Evolutionary conservation across 2,113 vertebrate genomes (phyloP).

Genomic region (Mungos mungo): DNA sequence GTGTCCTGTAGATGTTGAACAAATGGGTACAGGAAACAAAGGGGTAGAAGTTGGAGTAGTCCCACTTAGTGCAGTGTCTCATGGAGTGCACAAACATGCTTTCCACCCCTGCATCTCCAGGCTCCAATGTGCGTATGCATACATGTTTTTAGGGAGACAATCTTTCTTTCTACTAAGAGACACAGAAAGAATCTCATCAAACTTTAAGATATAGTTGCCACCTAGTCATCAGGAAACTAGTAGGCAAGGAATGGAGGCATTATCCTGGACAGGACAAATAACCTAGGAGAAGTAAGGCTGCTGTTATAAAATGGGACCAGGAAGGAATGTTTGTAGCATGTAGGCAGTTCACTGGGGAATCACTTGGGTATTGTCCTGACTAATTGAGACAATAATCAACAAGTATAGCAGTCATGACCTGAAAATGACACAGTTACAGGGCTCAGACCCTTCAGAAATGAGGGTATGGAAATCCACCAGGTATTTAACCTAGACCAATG

Average conservation of each 20-base stretch:
- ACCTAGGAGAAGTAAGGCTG: not conserved
- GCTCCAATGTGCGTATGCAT: not conserved
- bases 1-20: not conserved
- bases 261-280: not conserved
- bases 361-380: not conserved
- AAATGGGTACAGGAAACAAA: not conserved
- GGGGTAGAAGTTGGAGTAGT: not conserved
- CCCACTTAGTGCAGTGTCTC: not conserved
- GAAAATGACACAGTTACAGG: not conserved
- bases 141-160: not conserved
- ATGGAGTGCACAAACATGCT: not conserved
- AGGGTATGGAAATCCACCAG: not conserved
- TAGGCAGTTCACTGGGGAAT: not conserved
- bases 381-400: not conserved
- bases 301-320: not conserved
- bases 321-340: not conserved
- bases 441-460: not conserved
- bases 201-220: not conserved
- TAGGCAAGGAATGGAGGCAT: not conserved
- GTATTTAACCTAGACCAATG: not conserved
- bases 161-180: not conserved
- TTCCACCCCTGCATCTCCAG: not conserved
- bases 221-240: not conserved
- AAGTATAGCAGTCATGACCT: not conserved
- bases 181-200: not conserved